phyloP scores from a whole-genome alignment of 92 coral and sea anemone genomes.

The Epizoanthus illoricatus region DNA sequence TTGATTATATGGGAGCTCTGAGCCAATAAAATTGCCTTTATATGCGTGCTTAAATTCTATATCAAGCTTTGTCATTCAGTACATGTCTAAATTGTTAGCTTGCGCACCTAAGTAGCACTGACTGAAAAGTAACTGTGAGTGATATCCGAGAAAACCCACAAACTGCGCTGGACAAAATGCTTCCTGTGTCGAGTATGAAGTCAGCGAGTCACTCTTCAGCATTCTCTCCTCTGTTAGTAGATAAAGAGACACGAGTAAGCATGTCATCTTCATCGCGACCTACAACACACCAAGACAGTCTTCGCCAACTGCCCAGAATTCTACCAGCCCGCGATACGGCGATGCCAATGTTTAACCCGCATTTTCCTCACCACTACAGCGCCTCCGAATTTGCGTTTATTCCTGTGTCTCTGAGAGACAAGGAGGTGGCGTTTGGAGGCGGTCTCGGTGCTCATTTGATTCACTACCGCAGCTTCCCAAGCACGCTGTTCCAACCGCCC shows the following conservation, averaged over 20 bases:
- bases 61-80: constrained; percentile 5
- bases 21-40: constrained; percentile 36
- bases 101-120: neutral
- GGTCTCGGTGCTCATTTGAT: neutral
- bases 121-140: neutral
- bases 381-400: constrained; percentile 32
- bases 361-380: constrained; percentile 14
- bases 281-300: neutral
- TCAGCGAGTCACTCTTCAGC: constrained; percentile 11
- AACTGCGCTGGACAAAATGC: neutral
- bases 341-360: neutral
- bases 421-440: constrained; percentile 1
- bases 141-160: neutral
- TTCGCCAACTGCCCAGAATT: constrained; percentile 19
- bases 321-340: constrained; percentile 13
- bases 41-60: constrained; percentile 30
- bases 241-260: neutral
- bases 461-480: constrained; percentile 15
- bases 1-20: constrained; percentile 34
- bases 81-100: neutral
- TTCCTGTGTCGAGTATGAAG: constrained; percentile 5
- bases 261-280: constrained; percentile 1
- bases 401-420: constrained; percentile 15
- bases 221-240: constrained; percentile 4
- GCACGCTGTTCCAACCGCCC: constrained; percentile 11